Conservation (phyloP, 1,140 invertebrate species). For the Nebria ingens region DNA sequence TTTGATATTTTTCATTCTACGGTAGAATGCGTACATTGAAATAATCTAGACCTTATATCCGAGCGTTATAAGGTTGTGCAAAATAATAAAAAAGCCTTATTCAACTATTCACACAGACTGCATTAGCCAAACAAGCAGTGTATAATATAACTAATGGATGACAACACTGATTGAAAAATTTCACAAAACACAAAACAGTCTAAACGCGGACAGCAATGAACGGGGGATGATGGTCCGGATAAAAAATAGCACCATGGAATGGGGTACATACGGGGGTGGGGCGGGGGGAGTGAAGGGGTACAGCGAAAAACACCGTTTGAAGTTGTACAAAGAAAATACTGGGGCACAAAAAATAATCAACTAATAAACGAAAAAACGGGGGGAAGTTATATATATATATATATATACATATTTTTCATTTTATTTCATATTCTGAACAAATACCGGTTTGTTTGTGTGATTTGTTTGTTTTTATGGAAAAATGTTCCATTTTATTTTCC, state of each 20-base stretch:
- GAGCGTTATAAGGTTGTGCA: not conserved
- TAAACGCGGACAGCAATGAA: not conserved
- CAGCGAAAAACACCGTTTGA: no score
- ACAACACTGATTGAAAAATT: conserved; percentile 30
- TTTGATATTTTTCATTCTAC: conserved; percentile 8
- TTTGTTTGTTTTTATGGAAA: no score
- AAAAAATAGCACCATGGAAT: not conserved
- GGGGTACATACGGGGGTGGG: not conserved
- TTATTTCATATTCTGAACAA: no score
- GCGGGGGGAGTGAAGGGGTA: no score
- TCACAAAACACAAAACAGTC: conserved; percentile 27
- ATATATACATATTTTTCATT: no score
- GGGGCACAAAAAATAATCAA: conserved; percentile 7
- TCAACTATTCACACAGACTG: conserved; percentile 23
- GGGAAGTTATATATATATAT: no score
- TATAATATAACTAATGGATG: conserved; percentile 30
- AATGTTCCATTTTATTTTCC: no score
- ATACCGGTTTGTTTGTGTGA: no score
- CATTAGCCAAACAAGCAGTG: conserved; percentile 25
- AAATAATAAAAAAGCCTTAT: conserved; percentile 23
- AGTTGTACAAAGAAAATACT: conserved; percentile 7
- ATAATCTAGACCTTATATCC: not conserved
- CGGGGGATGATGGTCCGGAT: not conserved
- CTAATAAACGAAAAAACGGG: conserved; percentile 5
- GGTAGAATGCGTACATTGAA: conserved; percentile 6